phyloP scores from a whole-genome alignment of 2,797 vertebrate genomes.

The Xyrichtys novacula region DNA sequence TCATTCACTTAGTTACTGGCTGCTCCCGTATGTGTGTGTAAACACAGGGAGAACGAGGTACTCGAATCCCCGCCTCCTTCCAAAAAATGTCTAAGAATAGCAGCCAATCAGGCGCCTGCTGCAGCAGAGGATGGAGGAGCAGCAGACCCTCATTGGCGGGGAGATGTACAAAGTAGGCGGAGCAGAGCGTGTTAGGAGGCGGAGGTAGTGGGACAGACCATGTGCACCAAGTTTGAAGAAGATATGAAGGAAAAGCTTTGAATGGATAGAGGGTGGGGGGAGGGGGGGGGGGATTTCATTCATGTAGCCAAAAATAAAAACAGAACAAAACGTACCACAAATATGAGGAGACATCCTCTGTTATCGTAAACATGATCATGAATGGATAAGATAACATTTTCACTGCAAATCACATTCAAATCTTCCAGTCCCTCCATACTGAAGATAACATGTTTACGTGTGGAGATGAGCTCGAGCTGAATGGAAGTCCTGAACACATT shows the following conservation, averaged over 20 bases:
- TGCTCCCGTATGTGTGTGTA: constrained; percentile 72
- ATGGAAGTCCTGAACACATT: background rate
- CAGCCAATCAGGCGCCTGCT: constrained; percentile 67
- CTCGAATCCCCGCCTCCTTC: constrained; percentile 70
- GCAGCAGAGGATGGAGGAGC: constrained; percentile 60
- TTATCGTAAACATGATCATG: constrained; percentile 10
- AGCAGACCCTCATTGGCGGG: constrained; percentile 66
- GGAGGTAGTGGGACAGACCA: constrained; percentile 71
- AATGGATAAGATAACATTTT: constrained; percentile 3
- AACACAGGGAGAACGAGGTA: constrained; percentile 74
- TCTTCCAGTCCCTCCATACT: background rate
- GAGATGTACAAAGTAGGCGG: constrained; percentile 40
- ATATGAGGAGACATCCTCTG: constrained; percentile 29
- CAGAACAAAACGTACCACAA: constrained; percentile 55
- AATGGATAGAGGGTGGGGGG: constrained; percentile 48
- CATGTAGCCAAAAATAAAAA: constrained; percentile 72
- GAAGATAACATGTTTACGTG: background rate
- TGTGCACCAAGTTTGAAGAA: constrained; percentile 82
- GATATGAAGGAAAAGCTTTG: constrained; percentile 70
- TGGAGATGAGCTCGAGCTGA: background rate
- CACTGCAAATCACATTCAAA: background rate
- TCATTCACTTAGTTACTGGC: constrained; percentile 72
- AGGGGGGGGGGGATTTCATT: constrained; percentile 57
- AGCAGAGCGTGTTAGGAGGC: constrained; percentile 53
- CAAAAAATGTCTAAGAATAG: constrained; percentile 74